Base-by-base conservation (phyloP, 2,113 vertebrate species). In the Epinephelus moara region DNA sequence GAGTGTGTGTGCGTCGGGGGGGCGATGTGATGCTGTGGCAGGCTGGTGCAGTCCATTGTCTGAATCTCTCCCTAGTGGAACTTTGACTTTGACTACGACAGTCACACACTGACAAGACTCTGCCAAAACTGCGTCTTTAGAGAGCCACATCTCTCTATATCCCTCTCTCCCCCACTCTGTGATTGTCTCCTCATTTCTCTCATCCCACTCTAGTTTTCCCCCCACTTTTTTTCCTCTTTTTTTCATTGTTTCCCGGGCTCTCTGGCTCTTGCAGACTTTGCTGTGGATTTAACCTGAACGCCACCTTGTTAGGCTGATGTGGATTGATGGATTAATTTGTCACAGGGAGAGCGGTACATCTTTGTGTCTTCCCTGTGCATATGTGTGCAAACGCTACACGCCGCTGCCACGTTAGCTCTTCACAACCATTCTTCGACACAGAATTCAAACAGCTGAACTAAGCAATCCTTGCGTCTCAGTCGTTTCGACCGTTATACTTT, bases 261-360 rank as follows among this genome's bases (percentile, higher is more conserved):
- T 77, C 55, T 37, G 68, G 67, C 85, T 86, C 71, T 78, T 56
- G 61, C 83, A 64, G 77, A 90, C 89, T 93, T 88, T 90, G 87
- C 93, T 87, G 88, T 85, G 88, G 89, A 85, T 91, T 91, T 80
- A 88, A 93, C 88, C 84, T 92, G 90, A 92, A 86, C 91, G 90
- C 91, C 88, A 89, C 90, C 92, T 88, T 91, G 92, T 94, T 92
- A 88, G 79, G 50, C 88, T 91, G 92, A 92, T 92, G 89, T 84
- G 92, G 91, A 94, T 92, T 93, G 93, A 95, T 92, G 88, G 90
- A 93, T 94, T 92, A 62, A 91, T 95, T 93, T 94, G 90, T 91
- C 83, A 63, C 70, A 73, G 74, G 70, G 78, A 88, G 88, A 78
- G 75, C 84, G 71, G 89, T 85, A 78, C 87, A 70, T 89, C 85